These are phyloP conservation scores for Tethea ocularis DNA, from an alignment of 2,888 invertebrate species.

Conservation along the genomic window DNA sequence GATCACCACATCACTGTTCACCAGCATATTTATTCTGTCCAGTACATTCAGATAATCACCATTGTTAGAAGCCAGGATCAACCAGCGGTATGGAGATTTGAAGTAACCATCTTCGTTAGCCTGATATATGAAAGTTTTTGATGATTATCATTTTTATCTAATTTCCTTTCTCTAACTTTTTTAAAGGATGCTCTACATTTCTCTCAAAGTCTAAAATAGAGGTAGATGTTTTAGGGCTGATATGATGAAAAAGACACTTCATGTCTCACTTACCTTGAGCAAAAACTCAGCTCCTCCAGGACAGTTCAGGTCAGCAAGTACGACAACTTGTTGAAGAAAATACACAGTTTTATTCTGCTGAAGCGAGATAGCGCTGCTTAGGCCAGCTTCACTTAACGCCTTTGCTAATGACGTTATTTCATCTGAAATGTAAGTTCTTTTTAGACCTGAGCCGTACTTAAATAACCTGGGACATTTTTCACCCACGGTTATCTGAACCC, in stretches of 20 bases:
- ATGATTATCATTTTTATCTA: no score
- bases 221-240: no score
- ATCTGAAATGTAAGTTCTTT: slow-evolving; percentile 40
- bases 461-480: no score
- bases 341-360: slow-evolving; percentile 58
- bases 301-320: slow-evolving; percentile 69
- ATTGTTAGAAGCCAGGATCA: slow-evolving; percentile 49
- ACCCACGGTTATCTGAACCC: background rate
- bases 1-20: slow-evolving; percentile 80
- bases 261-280: slow-evolving; percentile 44
- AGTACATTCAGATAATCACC: slow-evolving; percentile 33
- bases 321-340: slow-evolving; percentile 56
- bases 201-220: no score
- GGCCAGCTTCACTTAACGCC: slow-evolving; percentile 37
- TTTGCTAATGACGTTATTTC: slow-evolving; percentile 45
- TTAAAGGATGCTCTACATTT: no score
- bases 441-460: no score
- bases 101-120: slow-evolving; percentile 70
- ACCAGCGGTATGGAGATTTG: slow-evolving; percentile 80
- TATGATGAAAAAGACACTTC: no score
- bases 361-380: slow-evolving; percentile 46
- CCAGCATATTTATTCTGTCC: slow-evolving; percentile 52
- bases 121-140: slow-evolving; percentile 40
- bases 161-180: background rate
- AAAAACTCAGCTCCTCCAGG: slow-evolving; percentile 49